Percentiles rank a stretch among this genome's conserved stretches.
These are phyloP conservation scores for Acanthiza pusilla DNA, from an alignment of 2,797 vertebrate genomes.

Conservation along the genomic window DNA sequence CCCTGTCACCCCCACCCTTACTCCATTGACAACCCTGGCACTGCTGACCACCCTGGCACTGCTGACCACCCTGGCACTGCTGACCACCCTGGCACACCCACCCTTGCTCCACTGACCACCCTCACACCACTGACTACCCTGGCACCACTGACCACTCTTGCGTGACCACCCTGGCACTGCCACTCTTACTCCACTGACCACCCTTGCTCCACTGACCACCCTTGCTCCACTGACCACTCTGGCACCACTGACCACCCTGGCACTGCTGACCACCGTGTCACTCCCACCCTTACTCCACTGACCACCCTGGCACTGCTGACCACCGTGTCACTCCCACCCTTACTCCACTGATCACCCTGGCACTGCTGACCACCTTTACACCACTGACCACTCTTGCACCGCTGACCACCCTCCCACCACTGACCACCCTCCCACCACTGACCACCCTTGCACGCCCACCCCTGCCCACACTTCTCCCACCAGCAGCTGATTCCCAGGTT, in stretches of 20 bases:
- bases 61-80: too few species aligned
- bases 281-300: fast-evolving
- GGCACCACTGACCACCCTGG: too few species aligned
- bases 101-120: fast-evolving
- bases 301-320: fast-evolving
- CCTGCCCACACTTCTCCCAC: not conserved
- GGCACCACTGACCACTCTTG: fast-evolving
- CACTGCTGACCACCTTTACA: fast-evolving
- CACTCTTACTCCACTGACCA: not conserved
- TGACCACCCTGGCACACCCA: too few species aligned
- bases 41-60: fast-evolving
- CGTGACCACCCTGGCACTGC: not conserved
- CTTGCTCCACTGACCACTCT: too few species aligned
- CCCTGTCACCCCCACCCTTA: too few species aligned
- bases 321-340: not conserved
- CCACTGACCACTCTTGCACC: too few species aligned
- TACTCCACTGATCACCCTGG: fast-evolving
- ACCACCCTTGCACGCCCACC: fast-evolving
- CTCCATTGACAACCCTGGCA: fast-evolving
- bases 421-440: not conserved
- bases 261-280: not conserved
- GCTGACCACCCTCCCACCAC: fast-evolving
- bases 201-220: fast-evolving
- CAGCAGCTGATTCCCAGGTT: not conserved
- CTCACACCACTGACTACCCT: fast-evolving